Base-by-base conservation (phyloP, 2,797 vertebrate genomes). In the Chloroceryle amazona region DNA sequence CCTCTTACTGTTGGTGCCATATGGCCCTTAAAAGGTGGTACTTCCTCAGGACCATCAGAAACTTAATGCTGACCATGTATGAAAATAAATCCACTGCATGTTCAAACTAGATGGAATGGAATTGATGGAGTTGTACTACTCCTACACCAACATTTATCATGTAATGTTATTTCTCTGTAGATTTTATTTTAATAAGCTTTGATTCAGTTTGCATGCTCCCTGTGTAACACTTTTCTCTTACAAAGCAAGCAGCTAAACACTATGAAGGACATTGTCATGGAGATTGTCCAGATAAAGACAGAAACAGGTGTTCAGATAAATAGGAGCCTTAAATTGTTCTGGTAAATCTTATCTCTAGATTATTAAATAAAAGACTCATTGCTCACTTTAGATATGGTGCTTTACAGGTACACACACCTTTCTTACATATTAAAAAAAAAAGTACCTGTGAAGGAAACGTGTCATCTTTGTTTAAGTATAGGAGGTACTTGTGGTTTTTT, bases 261-360 rank as follows among this genome's bases (percentile, higher is more conserved):
- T 19, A 35, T 51, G 54, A 96, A 39, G 63, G 79, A 74, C 72
- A 96, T 76, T 96, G 86, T 91, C 78, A 94, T 92, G 88, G 92
- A 83, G 67, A 93, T 97, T 81, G 76, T 54, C 44, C 88, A 80
- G 82, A 83, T 21, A 89, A 89, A 95, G 74, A 94, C 2, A 92
- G 65, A 72, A 96, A 84, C 54, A 95, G 92, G 65, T 96, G 67
- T 73, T 76, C 71, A 79, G 63, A 89, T 47, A 90, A 89, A 86
- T 15, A 74, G 57, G 37, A 94, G 78, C 23, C 68, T 81, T 73
- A 83, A 78, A 73, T 10, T 74, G 23, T 74, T 76, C 47, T 46
- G 25, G 54, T 35, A 90, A 68, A 81, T 83, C 60, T 57, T 71
- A 85, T 74, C 74, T 42, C 60, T 62, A 76, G 22, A 82, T 28